Evolutionary conservation across 2,797 vertebrate species (phyloP), one percentile per base, ranked within the genome.

Genomic region (Scleropages formosus): DNA sequence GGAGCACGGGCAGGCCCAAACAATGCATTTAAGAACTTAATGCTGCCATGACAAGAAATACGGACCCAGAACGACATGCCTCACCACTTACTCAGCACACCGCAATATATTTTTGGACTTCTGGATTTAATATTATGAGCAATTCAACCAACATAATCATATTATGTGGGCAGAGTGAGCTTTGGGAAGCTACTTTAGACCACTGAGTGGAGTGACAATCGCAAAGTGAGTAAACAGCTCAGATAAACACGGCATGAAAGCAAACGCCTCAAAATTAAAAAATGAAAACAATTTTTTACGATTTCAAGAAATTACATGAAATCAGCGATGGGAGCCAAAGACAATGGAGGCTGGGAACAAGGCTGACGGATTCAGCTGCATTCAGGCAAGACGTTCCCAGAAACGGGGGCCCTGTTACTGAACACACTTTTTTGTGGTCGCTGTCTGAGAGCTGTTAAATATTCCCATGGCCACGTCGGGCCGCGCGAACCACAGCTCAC

Each of bases 301-400:
- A n/a, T n/a, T n/a, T n/a, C n/a, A n/a, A n/a, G n/a, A n/a, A n/a
- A n/a, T n/a, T n/a, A n/a, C n/a, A n/a, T n/a, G n/a, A n/a, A n/a
- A 3, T 13, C 67, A 22, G 67, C 53, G 20, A 69, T 69, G 47
- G 7, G 13, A 4, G 24, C 24, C 22, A 16, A 49, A 9, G 39
- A 6, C 18, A 72, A 27, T 76, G 61, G 62, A 80, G 83, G 77
- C 70, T 60, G 16, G 27, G 62, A 77, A 61, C 13, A 39, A 11
- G n/a, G 15, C 13, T n/a, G 7, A 16, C 13, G 63, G 60, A 59
- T 63, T 20, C 59, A 18, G 73, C 58, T 75, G 18, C 58, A 51
- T 67, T 72, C 44, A 84, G 64, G 66, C 80, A 68, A 70, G 18
- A 27, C 18, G 7, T 47, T 67, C 47, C 64, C 16, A 11, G 39